These are phyloP conservation scores for Hypomecis atomaria DNA, from an alignment of 2,888 invertebrate genomes.

Conservation along the genomic window DNA sequence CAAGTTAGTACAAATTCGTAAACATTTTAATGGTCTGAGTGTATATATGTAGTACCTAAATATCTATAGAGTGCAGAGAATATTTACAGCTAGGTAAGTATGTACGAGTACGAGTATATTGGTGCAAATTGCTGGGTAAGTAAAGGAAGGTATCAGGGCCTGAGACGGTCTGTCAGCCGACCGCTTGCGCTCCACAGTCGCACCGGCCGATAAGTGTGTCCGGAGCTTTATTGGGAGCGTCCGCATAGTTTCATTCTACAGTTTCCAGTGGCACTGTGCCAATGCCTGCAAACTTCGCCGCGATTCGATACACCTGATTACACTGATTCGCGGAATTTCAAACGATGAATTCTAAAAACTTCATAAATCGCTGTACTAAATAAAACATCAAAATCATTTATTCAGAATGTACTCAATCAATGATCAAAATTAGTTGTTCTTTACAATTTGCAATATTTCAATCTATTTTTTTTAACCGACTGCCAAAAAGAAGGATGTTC, in stretches of 20 bases:
- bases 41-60: too few species aligned
- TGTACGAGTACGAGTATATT: too few species aligned
- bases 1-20: too few species aligned
- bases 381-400: not conserved
- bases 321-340: conserved; percentile 26
- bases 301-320: conserved; percentile 30
- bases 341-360: conserved; percentile 8
- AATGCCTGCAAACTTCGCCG: conserved; percentile 26
- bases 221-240: conserved; percentile 27
- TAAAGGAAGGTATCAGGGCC: not conserved
- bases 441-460: too few species aligned
- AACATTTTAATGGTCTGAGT: too few species aligned
- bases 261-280: conserved; percentile 37
- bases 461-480: too few species aligned
- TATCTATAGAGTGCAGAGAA: too few species aligned
- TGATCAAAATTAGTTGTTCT: too few species aligned
- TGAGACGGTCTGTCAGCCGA: conserved; percentile 1
- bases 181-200: conserved; percentile 14
- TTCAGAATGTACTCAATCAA: too few species aligned
- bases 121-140: not conserved
- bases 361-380: not conserved
- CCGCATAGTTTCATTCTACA: conserved; percentile 35
- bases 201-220: conserved; percentile 10
- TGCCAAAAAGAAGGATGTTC: too few species aligned
- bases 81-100: too few species aligned